A percentile compares a stretch with the other conserved stretches of the same genome.
phyloP scores from a whole-genome alignment of 2,797 vertebrate species.

The Poecilia gillii region DNA sequence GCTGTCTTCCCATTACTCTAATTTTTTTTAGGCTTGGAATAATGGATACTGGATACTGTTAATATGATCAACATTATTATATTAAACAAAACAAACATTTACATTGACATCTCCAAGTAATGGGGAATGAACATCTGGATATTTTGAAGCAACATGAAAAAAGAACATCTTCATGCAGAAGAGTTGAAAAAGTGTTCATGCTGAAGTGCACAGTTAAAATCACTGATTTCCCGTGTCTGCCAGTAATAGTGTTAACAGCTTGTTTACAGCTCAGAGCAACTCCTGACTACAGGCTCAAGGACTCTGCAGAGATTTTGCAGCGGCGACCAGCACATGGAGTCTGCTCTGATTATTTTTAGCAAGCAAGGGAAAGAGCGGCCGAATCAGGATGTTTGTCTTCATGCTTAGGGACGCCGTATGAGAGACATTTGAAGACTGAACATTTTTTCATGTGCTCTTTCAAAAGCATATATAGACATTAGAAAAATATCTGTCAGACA shows the following conservation, averaged over 20 bases:
- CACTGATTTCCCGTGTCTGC: constrained; percentile 45
- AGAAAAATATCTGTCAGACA: constrained; percentile 1
- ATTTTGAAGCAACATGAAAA: constrained; percentile 47
- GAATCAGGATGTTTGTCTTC: constrained; percentile 55
- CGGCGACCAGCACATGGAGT: constrained; percentile 58
- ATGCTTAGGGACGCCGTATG: constrained; percentile 38
- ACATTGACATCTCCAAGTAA: constrained; percentile 40
- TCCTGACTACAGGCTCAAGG: constrained; percentile 61
- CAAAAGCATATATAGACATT: not conserved
- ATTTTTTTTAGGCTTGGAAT: constrained; percentile 25
- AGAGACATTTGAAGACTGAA: constrained; percentile 22
- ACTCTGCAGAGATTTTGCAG: constrained; percentile 65
- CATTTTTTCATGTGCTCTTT: not conserved
- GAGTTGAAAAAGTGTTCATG: constrained; percentile 41
- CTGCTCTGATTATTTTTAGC: constrained; percentile 70
- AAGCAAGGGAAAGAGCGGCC: constrained; percentile 35
- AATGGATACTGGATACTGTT: constrained; percentile 49
- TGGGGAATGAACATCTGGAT: constrained; percentile 43
- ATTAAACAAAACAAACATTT: constrained; percentile 27
- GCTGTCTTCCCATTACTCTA: constrained; percentile 23
- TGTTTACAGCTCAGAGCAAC: constrained; percentile 69
- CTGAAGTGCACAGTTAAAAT: constrained; percentile 37
- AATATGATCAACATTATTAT: too few species aligned
- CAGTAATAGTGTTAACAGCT: constrained; percentile 66
- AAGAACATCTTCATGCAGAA: constrained; percentile 35